These are phyloP conservation scores for Macaca mulatta DNA, from an alignment of 2,113 vertebrate species.

Conservation along the genomic window DNA sequence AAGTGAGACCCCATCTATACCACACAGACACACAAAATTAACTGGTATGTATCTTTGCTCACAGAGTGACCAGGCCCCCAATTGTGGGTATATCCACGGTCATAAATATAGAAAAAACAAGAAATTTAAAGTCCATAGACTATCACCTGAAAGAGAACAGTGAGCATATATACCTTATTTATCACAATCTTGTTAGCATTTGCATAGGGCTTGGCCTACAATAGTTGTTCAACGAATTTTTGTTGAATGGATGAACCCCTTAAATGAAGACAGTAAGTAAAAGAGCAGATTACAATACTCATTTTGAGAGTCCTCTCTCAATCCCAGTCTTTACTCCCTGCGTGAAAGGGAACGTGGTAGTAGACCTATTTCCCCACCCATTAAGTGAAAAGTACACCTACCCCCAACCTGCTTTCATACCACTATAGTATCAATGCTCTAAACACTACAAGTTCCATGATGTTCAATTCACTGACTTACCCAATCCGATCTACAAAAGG, in stretches of 20 bases:
- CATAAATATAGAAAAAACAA: neutral
- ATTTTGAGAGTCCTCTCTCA: neutral
- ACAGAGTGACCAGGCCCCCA: neutral
- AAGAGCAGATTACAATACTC: neutral
- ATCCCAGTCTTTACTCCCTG: neutral
- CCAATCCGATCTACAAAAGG: conserved; percentile 94
- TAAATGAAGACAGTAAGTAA: neutral
- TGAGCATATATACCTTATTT: neutral
- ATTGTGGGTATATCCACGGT: neutral
- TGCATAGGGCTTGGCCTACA: neutral
- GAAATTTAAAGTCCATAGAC: neutral
- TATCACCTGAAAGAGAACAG: neutral
- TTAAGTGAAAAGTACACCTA: neutral
- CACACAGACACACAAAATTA: too few relatives aligned
- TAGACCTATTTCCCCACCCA: neutral
- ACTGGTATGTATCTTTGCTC: neutral
- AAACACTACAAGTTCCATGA: neutral
- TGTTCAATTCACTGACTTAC: conserved; percentile 80
- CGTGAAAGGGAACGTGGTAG: neutral
- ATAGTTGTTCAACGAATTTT: neutral
- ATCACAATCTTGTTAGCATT: neutral
- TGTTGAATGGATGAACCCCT: neutral
- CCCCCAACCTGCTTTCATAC: neutral
- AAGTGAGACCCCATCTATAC: too few relatives aligned
- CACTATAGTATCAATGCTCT: neutral